Evolutionary conservation across 1,140 invertebrate genomes (phyloP).

Genomic region (Capitella teleta): DNA sequence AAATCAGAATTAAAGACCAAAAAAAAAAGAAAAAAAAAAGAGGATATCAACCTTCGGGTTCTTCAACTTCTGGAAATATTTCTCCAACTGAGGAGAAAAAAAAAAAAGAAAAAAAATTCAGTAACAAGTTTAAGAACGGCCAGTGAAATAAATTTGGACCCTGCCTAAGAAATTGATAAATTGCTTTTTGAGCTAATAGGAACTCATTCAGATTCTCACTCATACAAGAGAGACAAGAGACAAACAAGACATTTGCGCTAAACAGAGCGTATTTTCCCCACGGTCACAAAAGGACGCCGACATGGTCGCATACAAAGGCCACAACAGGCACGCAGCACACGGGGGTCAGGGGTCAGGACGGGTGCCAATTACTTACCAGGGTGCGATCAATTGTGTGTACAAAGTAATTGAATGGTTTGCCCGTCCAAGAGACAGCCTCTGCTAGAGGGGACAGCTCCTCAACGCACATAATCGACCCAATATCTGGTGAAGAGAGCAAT

Average conservation of each 20-base stretch:
- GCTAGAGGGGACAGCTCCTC: slow-evolving; percentile 80
- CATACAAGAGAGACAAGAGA: no score
- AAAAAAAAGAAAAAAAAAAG: slow-evolving; percentile 16
- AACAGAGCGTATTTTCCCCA: no score
- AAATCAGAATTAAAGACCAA: background rate
- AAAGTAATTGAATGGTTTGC: slow-evolving; percentile 90
- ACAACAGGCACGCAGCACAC: no score
- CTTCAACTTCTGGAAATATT: slow-evolving; percentile 76
- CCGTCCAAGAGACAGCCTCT: slow-evolving; percentile 91
- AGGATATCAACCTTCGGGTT: slow-evolving; percentile 61
- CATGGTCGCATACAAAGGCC: no score
- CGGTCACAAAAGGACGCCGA: no score
- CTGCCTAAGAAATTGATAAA: no score
- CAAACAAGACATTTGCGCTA: no score
- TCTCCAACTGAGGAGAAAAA: slow-evolving; percentile 59
- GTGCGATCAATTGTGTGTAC: slow-evolving; percentile 78
- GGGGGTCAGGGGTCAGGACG: no score
- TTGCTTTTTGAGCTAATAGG: no score
- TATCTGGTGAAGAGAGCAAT: slow-evolving; percentile 60
- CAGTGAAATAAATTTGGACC: no score
- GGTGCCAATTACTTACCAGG: slow-evolving; percentile 28
- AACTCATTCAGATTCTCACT: no score
- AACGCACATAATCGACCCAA: slow-evolving; percentile 92
- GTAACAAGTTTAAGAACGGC: slow-evolving; percentile 13
- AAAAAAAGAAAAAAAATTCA: slow-evolving; percentile 15